A percentile compares a stretch with the other conserved stretches of the same genome.
These are phyloP conservation scores for Bradypus variegatus DNA, from an alignment of 2,797 vertebrate species.

Conservation along the genomic window DNA sequence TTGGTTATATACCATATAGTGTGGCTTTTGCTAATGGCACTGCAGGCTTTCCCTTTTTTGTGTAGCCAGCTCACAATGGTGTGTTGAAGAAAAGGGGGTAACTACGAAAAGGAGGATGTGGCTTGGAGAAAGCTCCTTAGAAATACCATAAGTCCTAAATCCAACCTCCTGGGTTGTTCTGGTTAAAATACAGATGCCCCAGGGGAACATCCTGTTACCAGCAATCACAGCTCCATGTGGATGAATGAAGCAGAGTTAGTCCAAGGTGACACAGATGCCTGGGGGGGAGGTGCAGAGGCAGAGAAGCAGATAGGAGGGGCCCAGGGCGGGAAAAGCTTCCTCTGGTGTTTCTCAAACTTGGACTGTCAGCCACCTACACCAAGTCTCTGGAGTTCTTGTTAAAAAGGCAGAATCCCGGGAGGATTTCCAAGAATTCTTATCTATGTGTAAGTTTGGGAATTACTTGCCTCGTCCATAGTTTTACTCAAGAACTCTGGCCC, in stretches of 20 bases:
- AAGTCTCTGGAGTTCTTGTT: neutral
- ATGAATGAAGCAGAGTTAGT: neutral
- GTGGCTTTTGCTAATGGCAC: neutral
- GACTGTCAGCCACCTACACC: neutral
- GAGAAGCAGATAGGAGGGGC: neutral
- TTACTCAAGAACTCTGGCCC: neutral
- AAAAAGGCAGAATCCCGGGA: neutral
- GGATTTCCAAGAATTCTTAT: neutral
- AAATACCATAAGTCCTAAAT: neutral
- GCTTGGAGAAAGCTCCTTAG: neutral
- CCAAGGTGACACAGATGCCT: accelerated
- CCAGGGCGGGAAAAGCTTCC: neutral
- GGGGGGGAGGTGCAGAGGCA: no score
- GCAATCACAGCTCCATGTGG: neutral
- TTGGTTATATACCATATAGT: neutral
- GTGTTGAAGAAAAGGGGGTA: neutral
- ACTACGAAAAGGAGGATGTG: neutral
- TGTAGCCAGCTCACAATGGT: neutral
- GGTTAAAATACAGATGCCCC: neutral
- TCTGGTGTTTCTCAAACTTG: neutral
- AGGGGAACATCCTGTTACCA: neutral
- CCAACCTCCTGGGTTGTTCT: neutral
- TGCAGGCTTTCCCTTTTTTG: neutral
- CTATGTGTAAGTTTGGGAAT: neutral
- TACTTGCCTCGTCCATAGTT: neutral